Evolutionary conservation across 2,888 invertebrate species (phyloP).

Genomic region (Mythimna loreyi): DNA sequence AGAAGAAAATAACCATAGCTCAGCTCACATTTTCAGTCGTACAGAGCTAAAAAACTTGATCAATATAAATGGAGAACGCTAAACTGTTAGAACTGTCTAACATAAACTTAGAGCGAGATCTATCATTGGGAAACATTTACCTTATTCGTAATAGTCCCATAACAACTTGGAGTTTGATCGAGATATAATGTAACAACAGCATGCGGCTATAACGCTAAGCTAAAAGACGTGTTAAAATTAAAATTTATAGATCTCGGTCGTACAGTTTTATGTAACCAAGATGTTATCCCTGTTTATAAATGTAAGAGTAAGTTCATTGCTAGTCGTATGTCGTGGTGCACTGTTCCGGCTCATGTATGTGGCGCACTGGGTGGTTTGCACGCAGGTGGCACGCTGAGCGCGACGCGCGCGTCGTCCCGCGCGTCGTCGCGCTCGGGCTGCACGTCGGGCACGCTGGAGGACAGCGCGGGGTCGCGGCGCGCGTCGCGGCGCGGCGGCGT

Average conservation of each 20-base stretch:
- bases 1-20: background rate
- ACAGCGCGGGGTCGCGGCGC: slow-evolving; percentile 91
- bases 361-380: slow-evolving; percentile 20
- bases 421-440: slow-evolving; percentile 89
- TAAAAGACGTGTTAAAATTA: background rate
- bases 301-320: background rate
- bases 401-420: slow-evolving; percentile 74
- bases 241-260: background rate
- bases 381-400: slow-evolving; percentile 91
- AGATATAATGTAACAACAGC: background rate
- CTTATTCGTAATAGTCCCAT: background rate
- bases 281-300: background rate
- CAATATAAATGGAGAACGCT: background rate
- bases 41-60: background rate
- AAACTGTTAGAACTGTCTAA: too few species aligned
- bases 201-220: background rate
- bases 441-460: slow-evolving; percentile 84
- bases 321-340: slow-evolving; percentile 13
- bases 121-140: background rate
- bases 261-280: background rate
- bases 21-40: background rate
- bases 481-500: slow-evolving; percentile 95
- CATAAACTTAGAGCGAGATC: background rate
- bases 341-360: slow-evolving; percentile 6
- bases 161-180: background rate